Evolutionary conservation across 2,888 invertebrate species (phyloP).

Genomic region (Incurvaria masculella): DNA sequence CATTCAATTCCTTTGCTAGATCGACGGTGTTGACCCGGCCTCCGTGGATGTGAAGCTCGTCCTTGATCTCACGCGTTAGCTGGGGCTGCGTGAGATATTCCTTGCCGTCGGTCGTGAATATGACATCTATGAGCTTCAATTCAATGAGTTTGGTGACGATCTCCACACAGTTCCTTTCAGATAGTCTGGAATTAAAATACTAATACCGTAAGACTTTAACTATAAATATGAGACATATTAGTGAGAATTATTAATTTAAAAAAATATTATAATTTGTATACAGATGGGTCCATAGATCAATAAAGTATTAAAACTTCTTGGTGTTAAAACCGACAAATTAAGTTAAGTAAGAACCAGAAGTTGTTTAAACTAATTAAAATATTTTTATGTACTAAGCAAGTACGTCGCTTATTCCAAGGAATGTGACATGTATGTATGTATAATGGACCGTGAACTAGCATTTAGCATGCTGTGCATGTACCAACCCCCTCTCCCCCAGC

Average conservation of each 20-base stretch:
- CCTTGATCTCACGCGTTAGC: conserved; percentile 83
- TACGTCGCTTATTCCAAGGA: too few relatives aligned
- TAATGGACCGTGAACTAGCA: too few relatives aligned
- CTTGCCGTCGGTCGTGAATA: conserved; percentile 95
- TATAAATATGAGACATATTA: too few relatives aligned
- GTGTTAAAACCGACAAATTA: too few relatives aligned
- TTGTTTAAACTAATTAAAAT: too few relatives aligned
- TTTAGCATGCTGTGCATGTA: too few relatives aligned
- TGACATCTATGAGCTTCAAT: conserved; percentile 80
- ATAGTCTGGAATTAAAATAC: conserved; percentile 63
- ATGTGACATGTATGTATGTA: too few relatives aligned
- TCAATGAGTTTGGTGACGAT: conserved; percentile 86
- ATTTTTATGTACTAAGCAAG: too few relatives aligned
- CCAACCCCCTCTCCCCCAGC: too few relatives aligned
- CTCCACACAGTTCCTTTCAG: conserved; percentile 96
- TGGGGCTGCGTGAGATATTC: conserved; percentile 95
- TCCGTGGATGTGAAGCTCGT: conserved; percentile 84
- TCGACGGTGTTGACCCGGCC: conserved; percentile 90
- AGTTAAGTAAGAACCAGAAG: too few relatives aligned
- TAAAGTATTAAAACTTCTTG: not conserved
- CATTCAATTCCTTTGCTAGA: conserved; percentile 81
- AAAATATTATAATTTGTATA: not conserved
- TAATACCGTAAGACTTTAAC: not conserved
- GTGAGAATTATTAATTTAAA: not conserved
- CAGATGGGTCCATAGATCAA: not conserved